Evolutionary conservation across 1,140 invertebrate genomes (phyloP).

Genomic region (Spodoptera frugiperda): DNA sequence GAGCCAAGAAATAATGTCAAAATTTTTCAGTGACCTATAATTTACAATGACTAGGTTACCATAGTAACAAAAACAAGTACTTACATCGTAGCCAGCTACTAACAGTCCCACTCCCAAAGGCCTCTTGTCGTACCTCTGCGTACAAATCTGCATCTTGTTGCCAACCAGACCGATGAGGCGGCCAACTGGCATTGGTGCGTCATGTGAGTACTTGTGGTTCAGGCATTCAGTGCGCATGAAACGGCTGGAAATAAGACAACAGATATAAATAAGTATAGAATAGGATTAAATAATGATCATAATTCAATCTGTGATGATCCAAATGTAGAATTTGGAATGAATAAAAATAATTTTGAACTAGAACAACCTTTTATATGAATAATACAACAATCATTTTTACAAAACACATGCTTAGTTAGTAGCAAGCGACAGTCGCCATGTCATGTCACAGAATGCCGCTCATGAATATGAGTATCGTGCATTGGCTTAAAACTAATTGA

Average conservation of each 20-base stretch:
- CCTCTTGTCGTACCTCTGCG: slow-evolving; percentile 98
- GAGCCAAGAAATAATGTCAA: too few relatives aligned
- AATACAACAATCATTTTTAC: too few relatives aligned
- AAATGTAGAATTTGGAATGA: too few relatives aligned
- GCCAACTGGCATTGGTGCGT: slow-evolving; percentile 92
- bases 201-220: slow-evolving; percentile 96
- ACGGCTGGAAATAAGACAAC: slow-evolving; percentile 88
- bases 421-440: too few relatives aligned
- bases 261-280: slow-evolving; percentile 31
- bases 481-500: too few relatives aligned
- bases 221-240: slow-evolving; percentile 98
- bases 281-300: neutral
- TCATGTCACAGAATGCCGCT: too few relatives aligned
- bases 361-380: too few relatives aligned
- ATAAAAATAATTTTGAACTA: too few relatives aligned
- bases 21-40: too few relatives aligned
- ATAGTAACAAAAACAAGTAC: slow-evolving; percentile 54
- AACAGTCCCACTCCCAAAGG: slow-evolving; percentile 99
- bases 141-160: slow-evolving; percentile 99
- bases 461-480: too few relatives aligned
- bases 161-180: slow-evolving; percentile 95
- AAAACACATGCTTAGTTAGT: too few relatives aligned
- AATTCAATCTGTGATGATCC: neutral
- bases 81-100: slow-evolving; percentile 98
- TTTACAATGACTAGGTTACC: too few relatives aligned